Evolutionary conservation across 2,797 vertebrate species (phyloP), one percentile per base, ranked within the genome.

Genomic region (Heteromormyrus szaboi): DNA sequence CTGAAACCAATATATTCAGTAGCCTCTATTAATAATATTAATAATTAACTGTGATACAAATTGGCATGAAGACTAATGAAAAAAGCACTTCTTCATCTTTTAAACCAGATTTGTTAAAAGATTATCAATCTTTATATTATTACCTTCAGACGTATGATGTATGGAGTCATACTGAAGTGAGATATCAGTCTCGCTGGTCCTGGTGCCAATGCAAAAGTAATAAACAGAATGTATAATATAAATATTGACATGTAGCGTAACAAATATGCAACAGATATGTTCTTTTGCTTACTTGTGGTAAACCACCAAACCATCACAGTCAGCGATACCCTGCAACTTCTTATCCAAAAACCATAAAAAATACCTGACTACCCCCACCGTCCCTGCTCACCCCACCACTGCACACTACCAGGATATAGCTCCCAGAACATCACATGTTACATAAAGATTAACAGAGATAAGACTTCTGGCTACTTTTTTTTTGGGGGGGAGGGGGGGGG

Each of bases 401-500:
- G 14, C 65, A 72, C 25, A 29, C 9, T 72, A 37, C 9, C 33
- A 0, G 65, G 29, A 12, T 72, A 14, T 37, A 72, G 1, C 59
- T 12, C 25, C 59, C 59, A 11, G 22, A 29, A 65, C 22, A 65
- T 65, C 22, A 11, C 22, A 65, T 25, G 22, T 12, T 54, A 6
- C 53, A 54, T 65, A 11, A 65, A 65, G 68, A 72, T 37, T 1
- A 72, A 14, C 29, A 72, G 68, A 72, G 65, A 37, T 25, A 62
- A 62, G 65, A 17, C 11, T 72, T 72, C 22, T 14, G 11, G 29
- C 2, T 62, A 8, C 2, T 4, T 14, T 51, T 14, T 51, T 51
- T 51, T 51, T 51, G 12, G 2, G 11, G 50, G 50, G 62, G 92
- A 94, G 94, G 88, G 91, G 72, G 33, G 51, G 3, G 51, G 62